phyloP scores from a whole-genome alignment of 2,888 invertebrate species.

The Conchocele bisecta region DNA sequence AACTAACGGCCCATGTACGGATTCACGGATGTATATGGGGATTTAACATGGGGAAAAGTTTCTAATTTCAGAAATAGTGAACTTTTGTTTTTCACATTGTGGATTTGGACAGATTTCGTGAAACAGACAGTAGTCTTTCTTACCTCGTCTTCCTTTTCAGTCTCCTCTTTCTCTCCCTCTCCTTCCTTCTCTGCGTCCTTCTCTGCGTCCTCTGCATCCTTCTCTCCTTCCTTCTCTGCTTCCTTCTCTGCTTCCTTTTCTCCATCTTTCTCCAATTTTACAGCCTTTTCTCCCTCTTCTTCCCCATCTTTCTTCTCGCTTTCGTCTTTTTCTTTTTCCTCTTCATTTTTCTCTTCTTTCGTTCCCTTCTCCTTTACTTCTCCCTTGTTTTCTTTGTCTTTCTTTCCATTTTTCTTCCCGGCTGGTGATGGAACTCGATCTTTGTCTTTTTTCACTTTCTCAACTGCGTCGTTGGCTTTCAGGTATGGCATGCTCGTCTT shows the following conservation, averaged over 20 bases:
- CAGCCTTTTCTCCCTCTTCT: slow-evolving; percentile 59
- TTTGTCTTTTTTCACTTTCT: slow-evolving; percentile 86
- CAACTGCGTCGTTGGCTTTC: slow-evolving; percentile 73
- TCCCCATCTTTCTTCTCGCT: slow-evolving; percentile 41
- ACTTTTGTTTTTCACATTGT: no score
- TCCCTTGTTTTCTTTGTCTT: slow-evolving; percentile 63
- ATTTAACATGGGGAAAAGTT: no score
- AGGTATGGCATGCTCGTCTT: slow-evolving; percentile 95
- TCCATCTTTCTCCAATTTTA: slow-evolving; percentile 3
- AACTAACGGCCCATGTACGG: no score
- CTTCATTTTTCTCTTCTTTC: slow-evolving; percentile 42
- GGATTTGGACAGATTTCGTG: no score
- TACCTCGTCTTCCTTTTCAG: background rate
- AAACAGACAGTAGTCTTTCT: no score
- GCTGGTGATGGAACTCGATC: slow-evolving; percentile 51
- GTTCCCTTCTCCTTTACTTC: slow-evolving; percentile 66
- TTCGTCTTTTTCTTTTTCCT: slow-evolving; percentile 32
- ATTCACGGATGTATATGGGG: no score
- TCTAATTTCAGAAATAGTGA: no score
- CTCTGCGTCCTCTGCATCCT: background rate
- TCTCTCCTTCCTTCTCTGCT: slow-evolving; percentile 15
- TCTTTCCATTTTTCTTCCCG: slow-evolving; percentile 83
- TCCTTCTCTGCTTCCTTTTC: background rate
- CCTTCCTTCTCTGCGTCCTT: slow-evolving; percentile 52
- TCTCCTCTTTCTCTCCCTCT: background rate